phyloP scores from a whole-genome alignment of 2,113 vertebrate species.

The Centropus bengalensis region DNA sequence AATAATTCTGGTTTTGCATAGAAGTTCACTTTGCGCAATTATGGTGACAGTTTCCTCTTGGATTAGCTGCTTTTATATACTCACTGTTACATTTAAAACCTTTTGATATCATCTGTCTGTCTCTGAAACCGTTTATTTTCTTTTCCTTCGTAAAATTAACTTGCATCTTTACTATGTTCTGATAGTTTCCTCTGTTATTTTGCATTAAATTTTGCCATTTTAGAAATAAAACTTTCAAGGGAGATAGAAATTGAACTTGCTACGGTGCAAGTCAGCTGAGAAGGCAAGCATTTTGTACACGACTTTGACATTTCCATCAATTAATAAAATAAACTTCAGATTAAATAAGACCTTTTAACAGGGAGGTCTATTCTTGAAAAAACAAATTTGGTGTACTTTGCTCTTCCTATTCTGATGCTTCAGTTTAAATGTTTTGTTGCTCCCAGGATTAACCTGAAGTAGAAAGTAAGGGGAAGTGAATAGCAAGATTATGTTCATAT shows the following conservation, averaged over 20 bases:
- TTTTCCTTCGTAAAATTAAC: not conserved
- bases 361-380: not conserved
- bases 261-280: not conserved
- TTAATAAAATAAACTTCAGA: not conserved
- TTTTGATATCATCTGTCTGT: not conserved
- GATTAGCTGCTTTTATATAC: not conserved
- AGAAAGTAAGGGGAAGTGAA: not conserved
- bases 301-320: not conserved
- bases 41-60: not conserved
- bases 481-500: not conserved
- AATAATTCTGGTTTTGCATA: not conserved
- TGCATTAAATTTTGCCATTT: not conserved
- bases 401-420: not conserved
- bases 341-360: not conserved
- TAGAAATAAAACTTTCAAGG: not conserved
- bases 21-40: not conserved
- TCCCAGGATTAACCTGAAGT: not conserved
- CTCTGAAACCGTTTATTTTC: not conserved
- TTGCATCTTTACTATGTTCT: not conserved
- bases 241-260: not conserved
- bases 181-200: not conserved
- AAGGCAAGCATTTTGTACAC: not conserved
- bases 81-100: not conserved
- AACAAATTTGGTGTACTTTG: not conserved
- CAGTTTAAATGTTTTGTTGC: not conserved